These are phyloP conservation scores for Eira barbara DNA, from an alignment of 2,113 vertebrate genomes.

Conservation along the genomic window DNA sequence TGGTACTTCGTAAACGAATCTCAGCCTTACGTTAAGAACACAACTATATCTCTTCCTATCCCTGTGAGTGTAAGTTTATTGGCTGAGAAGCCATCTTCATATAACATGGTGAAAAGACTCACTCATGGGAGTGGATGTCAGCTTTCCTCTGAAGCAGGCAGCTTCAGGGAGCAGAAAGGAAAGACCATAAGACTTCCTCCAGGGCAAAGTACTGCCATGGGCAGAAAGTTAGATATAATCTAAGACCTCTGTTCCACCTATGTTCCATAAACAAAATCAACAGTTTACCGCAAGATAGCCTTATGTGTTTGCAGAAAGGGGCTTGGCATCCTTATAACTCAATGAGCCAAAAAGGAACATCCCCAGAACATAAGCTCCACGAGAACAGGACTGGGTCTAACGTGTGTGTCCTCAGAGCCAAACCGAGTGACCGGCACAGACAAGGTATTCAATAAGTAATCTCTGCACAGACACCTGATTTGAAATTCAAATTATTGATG, in stretches of 20 bases:
- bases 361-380: neutral
- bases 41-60: neutral
- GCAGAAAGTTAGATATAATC: neutral
- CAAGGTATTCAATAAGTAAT: neutral
- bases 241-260: neutral
- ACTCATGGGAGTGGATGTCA: no score
- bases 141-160: neutral
- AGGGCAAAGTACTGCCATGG: neutral
- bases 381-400: neutral
- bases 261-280: neutral
- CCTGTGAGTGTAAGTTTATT: neutral
- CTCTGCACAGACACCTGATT: neutral
- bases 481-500: neutral
- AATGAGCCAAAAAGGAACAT: neutral
- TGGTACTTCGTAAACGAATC: neutral
- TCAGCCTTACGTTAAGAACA: neutral
- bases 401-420: rapidly evolving
- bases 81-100: neutral
- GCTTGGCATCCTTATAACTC: neutral
- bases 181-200: neutral
- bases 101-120: no score
- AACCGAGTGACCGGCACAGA: neutral
- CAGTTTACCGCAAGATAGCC: neutral
- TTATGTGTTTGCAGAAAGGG: neutral
- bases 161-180: neutral